phyloP scores from a whole-genome alignment of 2,113 vertebrate genomes.

The Zosterops japonicus region DNA sequence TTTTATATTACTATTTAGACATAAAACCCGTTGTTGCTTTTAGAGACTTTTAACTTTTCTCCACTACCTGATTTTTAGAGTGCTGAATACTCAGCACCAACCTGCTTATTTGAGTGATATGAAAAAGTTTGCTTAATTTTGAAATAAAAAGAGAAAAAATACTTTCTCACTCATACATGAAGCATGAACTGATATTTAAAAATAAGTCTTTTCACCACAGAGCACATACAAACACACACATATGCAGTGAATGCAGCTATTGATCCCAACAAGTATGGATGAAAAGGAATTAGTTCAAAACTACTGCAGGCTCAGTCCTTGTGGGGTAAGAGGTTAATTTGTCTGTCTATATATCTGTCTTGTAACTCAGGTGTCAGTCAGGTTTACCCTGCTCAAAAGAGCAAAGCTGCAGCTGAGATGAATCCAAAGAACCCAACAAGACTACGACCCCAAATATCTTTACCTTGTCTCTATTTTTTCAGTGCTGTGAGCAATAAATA shows the following conservation, averaged over 20 bases:
- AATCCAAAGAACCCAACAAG: not conserved
- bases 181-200: not conserved
- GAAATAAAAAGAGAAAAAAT: not conserved
- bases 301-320: not conserved
- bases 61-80: not conserved
- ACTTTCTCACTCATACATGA: not conserved
- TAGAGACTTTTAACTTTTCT: not conserved
- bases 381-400: not conserved
- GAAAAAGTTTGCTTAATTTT: not conserved
- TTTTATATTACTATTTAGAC: not conserved
- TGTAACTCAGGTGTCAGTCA: not conserved
- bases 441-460: not conserved
- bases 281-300: not conserved
- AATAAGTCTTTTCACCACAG: not conserved
- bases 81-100: not conserved
- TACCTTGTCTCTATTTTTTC: not conserved
- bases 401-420: not conserved
- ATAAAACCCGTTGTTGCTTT: not conserved
- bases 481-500: not conserved
- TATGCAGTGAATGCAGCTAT: not conserved
- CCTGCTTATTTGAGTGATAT: not conserved
- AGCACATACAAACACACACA: not conserved
- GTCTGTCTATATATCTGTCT: not conserved
- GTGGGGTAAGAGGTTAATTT: not conserved
- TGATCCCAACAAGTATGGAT: not conserved